These are phyloP conservation scores for Himalopsyche tibetana DNA, from an alignment of 2,888 invertebrate species.

Conservation along the genomic window DNA sequence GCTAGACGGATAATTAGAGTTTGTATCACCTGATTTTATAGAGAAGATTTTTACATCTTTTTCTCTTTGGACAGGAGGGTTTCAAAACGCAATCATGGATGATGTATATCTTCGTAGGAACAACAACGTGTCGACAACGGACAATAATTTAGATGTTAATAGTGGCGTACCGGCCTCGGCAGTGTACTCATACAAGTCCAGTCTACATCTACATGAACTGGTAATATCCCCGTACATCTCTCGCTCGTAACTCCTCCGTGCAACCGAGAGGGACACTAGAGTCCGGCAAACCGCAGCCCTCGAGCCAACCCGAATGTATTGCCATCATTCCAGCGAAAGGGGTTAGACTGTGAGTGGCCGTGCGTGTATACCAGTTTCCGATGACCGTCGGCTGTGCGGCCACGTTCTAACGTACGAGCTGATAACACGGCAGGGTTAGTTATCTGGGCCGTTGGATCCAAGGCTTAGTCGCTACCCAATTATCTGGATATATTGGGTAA, in stretches of 20 bases:
- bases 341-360: conserved; percentile 49
- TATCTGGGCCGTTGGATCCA: conserved; percentile 72
- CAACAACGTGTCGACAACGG: conserved; percentile 28
- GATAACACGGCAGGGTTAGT: conserved; percentile 68
- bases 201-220: conserved; percentile 19
- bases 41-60: no score
- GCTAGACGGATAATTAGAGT: no score
- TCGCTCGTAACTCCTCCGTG: conserved; percentile 5
- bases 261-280: conserved; percentile 18
- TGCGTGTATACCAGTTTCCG: background rate
- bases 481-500: conserved; percentile 77
- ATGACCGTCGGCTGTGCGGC: conserved; percentile 1
- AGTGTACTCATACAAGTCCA: conserved; percentile 28
- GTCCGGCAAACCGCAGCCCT: conserved; percentile 39
- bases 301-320: conserved; percentile 37
- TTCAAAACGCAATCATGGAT: conserved; percentile 37
- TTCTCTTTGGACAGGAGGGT: background rate
- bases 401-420: conserved; percentile 46
- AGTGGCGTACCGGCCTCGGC: conserved; percentile 10
- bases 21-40: no score
- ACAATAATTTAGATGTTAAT: conserved; percentile 51
- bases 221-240: background rate
- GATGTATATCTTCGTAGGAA: conserved; percentile 46
- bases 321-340: conserved; percentile 6
- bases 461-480: conserved; percentile 75